Evolutionary conservation across 2,113 vertebrate genomes (phyloP).

Genomic region (Lethenteron reissneri): DNA sequence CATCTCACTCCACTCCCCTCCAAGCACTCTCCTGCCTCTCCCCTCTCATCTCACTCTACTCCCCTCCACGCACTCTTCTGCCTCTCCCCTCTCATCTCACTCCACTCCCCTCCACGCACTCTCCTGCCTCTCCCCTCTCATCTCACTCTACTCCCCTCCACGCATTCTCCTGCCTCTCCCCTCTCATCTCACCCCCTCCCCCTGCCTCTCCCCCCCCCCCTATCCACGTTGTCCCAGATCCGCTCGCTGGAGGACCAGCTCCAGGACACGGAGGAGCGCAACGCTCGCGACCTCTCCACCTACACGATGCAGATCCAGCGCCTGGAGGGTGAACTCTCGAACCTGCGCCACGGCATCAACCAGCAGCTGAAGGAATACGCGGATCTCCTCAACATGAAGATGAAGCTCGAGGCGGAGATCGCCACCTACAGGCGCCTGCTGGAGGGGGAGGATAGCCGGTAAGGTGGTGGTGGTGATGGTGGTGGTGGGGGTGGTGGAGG

Average conservation of each 20-base stretch:
- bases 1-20: too few relatives aligned
- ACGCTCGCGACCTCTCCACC: background rate
- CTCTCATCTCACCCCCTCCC: too few relatives aligned
- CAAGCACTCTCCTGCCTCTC: too few relatives aligned
- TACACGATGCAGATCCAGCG: background rate
- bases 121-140: too few relatives aligned
- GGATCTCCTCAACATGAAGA: slow-evolving; percentile 1
- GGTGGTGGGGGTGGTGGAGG: too few relatives aligned
- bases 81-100: too few relatives aligned
- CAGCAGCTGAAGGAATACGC: background rate
- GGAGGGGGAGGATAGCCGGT: slow-evolving; percentile 18
- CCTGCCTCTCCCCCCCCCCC: too few relatives aligned
- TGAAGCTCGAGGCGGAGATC: background rate
- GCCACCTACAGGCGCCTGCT: background rate
- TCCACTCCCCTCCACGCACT: too few relatives aligned
- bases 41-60: too few relatives aligned
- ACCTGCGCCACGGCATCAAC: slow-evolving; percentile 22
- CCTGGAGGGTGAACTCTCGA: background rate
- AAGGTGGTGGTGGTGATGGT: background rate
- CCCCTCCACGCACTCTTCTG: too few relatives aligned
- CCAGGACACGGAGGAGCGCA: background rate
- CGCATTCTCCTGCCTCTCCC: too few relatives aligned
- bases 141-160: too few relatives aligned
- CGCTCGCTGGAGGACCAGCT: background rate
- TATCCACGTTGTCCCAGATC: background rate